Conservation (phyloP, 1,140 invertebrate species). For the Cotesia vestalis region DNA sequence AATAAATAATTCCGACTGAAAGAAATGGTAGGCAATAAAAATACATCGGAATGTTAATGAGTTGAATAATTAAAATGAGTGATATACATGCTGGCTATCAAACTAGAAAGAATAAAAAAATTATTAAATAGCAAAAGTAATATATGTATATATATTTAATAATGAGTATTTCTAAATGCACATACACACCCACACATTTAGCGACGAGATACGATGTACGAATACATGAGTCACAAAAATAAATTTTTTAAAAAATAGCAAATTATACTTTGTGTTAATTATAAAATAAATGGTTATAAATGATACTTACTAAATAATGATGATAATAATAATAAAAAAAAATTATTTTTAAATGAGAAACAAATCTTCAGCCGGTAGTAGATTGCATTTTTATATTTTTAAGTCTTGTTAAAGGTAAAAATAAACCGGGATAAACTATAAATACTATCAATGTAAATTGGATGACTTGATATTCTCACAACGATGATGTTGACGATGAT, state of each 20-base stretch:
- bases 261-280: neutral
- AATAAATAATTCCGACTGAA: no score
- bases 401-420: constrained; percentile 44
- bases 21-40: no score
- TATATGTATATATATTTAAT: neutral
- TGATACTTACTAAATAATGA: constrained; percentile 5
- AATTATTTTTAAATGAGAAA: neutral
- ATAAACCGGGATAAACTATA: constrained; percentile 54
- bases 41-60: neutral
- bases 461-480: constrained; percentile 40
- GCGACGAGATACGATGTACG: neutral
- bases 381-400: constrained; percentile 38
- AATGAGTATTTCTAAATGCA: constrained; percentile 16
- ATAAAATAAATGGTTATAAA: neutral
- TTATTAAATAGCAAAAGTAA: constrained; percentile 27
- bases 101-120: constrained; percentile 15
- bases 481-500: constrained; percentile 32
- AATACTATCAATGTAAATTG: constrained; percentile 56
- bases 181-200: constrained; percentile 37
- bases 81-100: neutral
- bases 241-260: constrained; percentile 26
- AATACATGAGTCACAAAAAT: constrained; percentile 40
- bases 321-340: constrained; percentile 7
- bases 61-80: neutral
- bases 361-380: constrained; percentile 25